Percentiles rank a stretch among this genome's conserved stretches.
Conservation (phyloP, 1,140 invertebrate species). For the Bathynomus jamesi region DNA sequence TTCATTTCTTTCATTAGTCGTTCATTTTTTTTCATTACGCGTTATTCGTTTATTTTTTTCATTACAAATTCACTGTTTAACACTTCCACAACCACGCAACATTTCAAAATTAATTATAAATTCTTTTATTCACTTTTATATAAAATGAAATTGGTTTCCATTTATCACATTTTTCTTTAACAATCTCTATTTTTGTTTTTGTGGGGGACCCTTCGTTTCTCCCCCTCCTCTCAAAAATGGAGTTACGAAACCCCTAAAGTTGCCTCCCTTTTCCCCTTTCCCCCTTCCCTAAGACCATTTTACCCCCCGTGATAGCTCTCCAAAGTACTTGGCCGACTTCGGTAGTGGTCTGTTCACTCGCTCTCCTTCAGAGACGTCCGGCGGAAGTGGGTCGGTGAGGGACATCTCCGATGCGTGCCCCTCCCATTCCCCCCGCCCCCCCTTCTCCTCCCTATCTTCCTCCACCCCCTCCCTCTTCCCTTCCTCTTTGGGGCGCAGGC, state of each 20-base stretch:
- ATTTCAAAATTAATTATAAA: too few relatives aligned
- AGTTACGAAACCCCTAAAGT: too few relatives aligned
- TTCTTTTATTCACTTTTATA: too few relatives aligned
- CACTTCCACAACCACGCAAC: background rate
- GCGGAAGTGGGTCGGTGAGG: constrained; percentile 17
- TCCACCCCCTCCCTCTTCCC: constrained; percentile 8
- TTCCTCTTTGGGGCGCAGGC: background rate
- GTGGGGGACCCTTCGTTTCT: too few relatives aligned
- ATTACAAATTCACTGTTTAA: background rate
- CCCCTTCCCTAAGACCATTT: too few relatives aligned
- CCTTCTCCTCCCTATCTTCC: background rate
- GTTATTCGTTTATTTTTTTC: background rate
- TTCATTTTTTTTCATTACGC: too few relatives aligned
- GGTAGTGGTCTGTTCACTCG: constrained; percentile 46
- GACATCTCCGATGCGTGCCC: constrained; percentile 29
- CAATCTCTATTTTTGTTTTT: too few relatives aligned
- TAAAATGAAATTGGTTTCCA: too few relatives aligned
- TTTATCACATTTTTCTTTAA: too few relatives aligned
- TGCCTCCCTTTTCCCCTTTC: too few relatives aligned
- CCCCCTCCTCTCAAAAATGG: too few relatives aligned
- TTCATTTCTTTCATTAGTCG: too few relatives aligned
- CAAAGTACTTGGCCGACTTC: constrained; percentile 70
- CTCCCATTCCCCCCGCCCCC: constrained; percentile 20
- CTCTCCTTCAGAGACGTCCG: constrained; percentile 36
- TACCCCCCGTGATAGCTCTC: constrained; percentile 58